Conservation (phyloP, 2,797 vertebrate genomes). For the Anniella stebbinsi region DNA sequence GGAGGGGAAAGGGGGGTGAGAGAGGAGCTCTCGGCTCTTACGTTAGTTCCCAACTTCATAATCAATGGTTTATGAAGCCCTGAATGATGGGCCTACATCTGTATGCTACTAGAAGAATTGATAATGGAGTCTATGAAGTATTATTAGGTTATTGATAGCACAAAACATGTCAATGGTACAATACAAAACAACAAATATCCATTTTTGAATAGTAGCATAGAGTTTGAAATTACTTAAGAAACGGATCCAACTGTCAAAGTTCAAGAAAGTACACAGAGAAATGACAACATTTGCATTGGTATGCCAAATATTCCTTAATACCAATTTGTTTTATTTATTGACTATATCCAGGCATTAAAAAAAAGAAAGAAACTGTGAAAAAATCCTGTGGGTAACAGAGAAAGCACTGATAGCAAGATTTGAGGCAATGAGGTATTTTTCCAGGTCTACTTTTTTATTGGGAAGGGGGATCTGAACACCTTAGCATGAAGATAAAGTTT, state of each 20-base stretch:
- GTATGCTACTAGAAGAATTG: not conserved
- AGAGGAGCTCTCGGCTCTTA: not conserved
- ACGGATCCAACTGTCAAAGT: not conserved
- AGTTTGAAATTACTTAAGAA: no score
- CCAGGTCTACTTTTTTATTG: not conserved
- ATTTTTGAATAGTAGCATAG: not conserved
- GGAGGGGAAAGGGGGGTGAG: not conserved
- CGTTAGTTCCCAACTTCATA: not conserved
- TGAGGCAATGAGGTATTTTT: not conserved
- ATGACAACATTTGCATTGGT: not conserved
- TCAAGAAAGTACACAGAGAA: not conserved
- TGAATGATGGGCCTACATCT: not conserved
- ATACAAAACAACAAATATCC: no score
- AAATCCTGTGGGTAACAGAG: not conserved
- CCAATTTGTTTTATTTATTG: not conserved
- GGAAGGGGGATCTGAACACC: slow-evolving; percentile 1
- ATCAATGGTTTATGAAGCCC: not conserved
- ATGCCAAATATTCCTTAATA: not conserved
- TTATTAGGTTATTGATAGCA: no score
- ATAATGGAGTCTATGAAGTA: not conserved
- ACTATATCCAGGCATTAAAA: not conserved
- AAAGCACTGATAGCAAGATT: not conserved
- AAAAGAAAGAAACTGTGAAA: not conserved
- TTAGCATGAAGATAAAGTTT: slow-evolving; percentile 16
- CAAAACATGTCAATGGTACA: no score